Percentiles rank a stretch among this genome's conserved stretches.
Conservation (phyloP, 2,888 invertebrate species). For the Chloroclysta siterata region DNA sequence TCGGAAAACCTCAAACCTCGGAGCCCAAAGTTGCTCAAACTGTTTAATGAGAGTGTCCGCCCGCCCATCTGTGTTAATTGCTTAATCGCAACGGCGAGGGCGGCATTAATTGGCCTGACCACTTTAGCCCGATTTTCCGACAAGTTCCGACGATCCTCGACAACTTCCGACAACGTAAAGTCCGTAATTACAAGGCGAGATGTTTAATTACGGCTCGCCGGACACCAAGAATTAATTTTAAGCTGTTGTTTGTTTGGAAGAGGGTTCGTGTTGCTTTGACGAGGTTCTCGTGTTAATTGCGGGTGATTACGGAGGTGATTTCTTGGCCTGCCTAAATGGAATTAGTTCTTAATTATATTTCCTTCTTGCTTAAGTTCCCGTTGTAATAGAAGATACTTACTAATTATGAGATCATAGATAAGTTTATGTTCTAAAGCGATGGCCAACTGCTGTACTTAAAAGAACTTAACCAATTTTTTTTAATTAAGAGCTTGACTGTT, state of each 20-base stretch:
- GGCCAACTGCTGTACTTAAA: too few relatives aligned
- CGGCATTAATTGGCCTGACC: slow-evolving; percentile 80
- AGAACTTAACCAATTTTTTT: too few relatives aligned
- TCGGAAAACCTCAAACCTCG: slow-evolving; percentile 55
- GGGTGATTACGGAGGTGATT: slow-evolving; percentile 20
- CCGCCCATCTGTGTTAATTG: slow-evolving; percentile 81
- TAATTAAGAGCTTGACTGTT: too few relatives aligned
- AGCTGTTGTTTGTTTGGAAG: slow-evolving; percentile 51
- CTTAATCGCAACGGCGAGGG: slow-evolving; percentile 79
- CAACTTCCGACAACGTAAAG: slow-evolving; percentile 71
- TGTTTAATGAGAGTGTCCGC: slow-evolving; percentile 74
- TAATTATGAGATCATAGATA: background rate
- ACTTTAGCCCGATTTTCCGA: slow-evolving; percentile 70
- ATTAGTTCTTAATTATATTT: slow-evolving; percentile 10
- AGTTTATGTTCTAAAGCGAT: too few relatives aligned
- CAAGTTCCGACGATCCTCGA: slow-evolving; percentile 52
- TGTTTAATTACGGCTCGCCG: slow-evolving; percentile 80
- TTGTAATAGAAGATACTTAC: background rate
- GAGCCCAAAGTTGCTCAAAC: slow-evolving; percentile 66
- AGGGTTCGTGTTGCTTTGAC: slow-evolving; percentile 61
- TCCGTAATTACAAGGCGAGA: slow-evolving; percentile 82
- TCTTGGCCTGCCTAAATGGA: slow-evolving; percentile 12
- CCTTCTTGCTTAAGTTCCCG: background rate
- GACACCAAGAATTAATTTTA: slow-evolving; percentile 78
- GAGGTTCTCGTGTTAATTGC: slow-evolving; percentile 41